Evolutionary conservation across 2,888 invertebrate genomes (phyloP).

Genomic region (Ophonus ardosiacus): DNA sequence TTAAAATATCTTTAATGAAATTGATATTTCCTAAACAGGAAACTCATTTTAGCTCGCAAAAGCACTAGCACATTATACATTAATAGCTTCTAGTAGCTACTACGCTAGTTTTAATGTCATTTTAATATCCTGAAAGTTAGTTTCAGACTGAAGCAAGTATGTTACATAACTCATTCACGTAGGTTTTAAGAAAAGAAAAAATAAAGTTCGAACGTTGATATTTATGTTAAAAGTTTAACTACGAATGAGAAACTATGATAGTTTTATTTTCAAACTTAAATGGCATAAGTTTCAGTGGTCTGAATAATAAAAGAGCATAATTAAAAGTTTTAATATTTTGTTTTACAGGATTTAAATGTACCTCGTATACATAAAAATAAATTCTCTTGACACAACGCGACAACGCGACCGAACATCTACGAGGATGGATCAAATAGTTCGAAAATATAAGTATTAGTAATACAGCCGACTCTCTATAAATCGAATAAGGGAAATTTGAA

Average conservation of each 20-base stretch:
- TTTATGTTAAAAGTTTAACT: conserved; percentile 10
- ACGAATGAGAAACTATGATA: background rate
- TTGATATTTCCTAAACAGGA: background rate
- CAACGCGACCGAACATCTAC: too few species aligned
- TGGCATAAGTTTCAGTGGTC: background rate
- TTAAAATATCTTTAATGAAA: background rate
- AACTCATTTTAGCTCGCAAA: background rate
- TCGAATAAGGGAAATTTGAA: too few species aligned
- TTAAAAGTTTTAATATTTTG: background rate
- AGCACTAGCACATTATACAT: too few species aligned
- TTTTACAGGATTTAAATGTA: background rate
- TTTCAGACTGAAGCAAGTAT: background rate
- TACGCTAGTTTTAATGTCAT: background rate
- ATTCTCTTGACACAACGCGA: too few species aligned
- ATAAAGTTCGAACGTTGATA: conserved; percentile 1
- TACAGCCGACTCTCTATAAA: too few species aligned
- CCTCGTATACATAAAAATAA: background rate
- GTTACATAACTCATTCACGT: background rate
- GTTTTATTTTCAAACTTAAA: background rate
- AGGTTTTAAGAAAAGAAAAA: background rate
- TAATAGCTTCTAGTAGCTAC: background rate
- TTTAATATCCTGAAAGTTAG: background rate
- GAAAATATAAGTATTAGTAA: too few species aligned
- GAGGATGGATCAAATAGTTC: too few species aligned
- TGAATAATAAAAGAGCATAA: conserved; percentile 3